Evolutionary conservation across 1,140 invertebrate genomes (phyloP).

Genomic region (Akabosia matsudoensis): DNA sequence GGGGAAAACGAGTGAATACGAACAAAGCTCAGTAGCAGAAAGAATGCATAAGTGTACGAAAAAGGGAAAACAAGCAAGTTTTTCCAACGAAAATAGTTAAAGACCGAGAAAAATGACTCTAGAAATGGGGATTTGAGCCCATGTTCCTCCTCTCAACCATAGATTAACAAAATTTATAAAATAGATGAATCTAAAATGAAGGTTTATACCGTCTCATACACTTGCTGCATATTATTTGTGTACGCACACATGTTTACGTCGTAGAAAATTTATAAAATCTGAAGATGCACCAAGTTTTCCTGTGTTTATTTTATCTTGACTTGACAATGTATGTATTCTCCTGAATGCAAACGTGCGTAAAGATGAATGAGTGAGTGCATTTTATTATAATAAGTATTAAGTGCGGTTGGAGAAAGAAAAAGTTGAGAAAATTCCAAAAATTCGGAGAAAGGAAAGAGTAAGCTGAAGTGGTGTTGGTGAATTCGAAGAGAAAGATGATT

Average conservation of each 20-base stretch:
- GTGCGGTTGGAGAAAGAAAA: slow-evolving; percentile 6
- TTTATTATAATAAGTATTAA: slow-evolving; percentile 21
- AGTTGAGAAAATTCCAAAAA: not conserved
- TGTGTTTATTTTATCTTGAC: too few relatives aligned
- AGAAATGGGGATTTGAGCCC: slow-evolving; percentile 13
- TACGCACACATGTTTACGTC: too few relatives aligned
- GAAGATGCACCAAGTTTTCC: too few relatives aligned
- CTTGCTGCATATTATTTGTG: too few relatives aligned
- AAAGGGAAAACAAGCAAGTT: not conserved
- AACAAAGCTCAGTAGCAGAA: too few relatives aligned
- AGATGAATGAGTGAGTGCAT: slow-evolving; percentile 2
- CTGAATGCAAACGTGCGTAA: slow-evolving; percentile 18
- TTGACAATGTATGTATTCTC: slow-evolving; percentile 4
- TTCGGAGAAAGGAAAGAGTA: not conserved
- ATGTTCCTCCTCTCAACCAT: slow-evolving; percentile 14
- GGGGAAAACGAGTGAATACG: too few relatives aligned
- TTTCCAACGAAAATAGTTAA: not conserved
- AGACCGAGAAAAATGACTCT: slow-evolving; percentile 12
- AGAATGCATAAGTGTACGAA: not conserved
- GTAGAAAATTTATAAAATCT: too few relatives aligned
- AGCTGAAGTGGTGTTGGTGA: not conserved
- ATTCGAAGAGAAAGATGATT: not conserved
- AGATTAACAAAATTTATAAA: slow-evolving; percentile 20
- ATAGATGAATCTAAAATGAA: slow-evolving; percentile 12
- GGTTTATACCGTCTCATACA: not conserved